Conservation (phyloP, 2,113 vertebrate species). For the Trinectes maculatus region DNA sequence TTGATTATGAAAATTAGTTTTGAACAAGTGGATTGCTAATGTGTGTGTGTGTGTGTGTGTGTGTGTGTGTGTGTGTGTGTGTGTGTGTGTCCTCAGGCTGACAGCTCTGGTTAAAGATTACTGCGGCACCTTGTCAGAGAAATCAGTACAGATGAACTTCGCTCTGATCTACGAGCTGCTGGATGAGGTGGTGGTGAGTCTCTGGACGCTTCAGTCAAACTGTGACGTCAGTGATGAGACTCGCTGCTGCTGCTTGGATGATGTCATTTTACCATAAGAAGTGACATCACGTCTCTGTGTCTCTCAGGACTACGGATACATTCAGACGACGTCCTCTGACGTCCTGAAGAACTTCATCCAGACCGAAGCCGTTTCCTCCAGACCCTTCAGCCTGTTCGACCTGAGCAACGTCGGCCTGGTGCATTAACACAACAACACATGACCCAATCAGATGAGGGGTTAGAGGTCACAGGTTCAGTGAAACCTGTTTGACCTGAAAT, state of each 20-base stretch:
- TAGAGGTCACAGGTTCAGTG: not conserved
- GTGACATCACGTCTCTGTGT: not conserved
- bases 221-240: too few species aligned
- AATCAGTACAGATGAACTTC: slow-evolving; percentile 86
- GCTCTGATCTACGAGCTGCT: slow-evolving; percentile 90
- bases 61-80: not conserved
- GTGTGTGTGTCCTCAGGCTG: slow-evolving; percentile 72
- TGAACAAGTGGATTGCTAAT: too few species aligned
- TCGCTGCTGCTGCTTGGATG: not conserved
- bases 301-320: slow-evolving; percentile 87
- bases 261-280: too few species aligned
- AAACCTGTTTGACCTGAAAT: too few species aligned
- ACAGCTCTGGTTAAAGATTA: slow-evolving; percentile 87
- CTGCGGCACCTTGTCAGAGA: slow-evolving; percentile 87
- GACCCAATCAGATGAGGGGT: too few species aligned
- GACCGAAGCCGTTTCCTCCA: slow-evolving; percentile 84
- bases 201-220: too few species aligned
- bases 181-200: slow-evolving; percentile 89
- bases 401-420: slow-evolving; percentile 91
- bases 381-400: slow-evolving; percentile 90
- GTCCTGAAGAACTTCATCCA: slow-evolving; percentile 92
- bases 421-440: not conserved
- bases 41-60: not conserved
- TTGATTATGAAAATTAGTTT: too few species aligned
- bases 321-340: slow-evolving; percentile 89